phyloP scores from a whole-genome alignment of 2,888 invertebrate species.

The Hypena proboscidalis region DNA sequence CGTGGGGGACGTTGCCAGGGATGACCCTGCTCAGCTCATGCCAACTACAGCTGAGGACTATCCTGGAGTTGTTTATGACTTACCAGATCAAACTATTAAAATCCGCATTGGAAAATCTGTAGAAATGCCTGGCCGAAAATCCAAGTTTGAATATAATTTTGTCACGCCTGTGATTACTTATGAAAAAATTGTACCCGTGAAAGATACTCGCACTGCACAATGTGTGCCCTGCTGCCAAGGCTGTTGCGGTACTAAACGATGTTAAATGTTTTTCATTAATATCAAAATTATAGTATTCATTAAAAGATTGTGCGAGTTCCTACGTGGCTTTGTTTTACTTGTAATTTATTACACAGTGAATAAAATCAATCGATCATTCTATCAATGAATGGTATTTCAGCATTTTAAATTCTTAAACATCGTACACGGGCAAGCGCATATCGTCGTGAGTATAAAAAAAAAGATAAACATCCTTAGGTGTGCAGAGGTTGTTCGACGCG shows the following conservation, averaged over 20 bases:
- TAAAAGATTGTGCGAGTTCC: slow-evolving; percentile 33
- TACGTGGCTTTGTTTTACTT: slow-evolving; percentile 19
- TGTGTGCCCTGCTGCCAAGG: slow-evolving; percentile 56
- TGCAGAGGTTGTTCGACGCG: no score
- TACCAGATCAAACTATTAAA: slow-evolving; percentile 71
- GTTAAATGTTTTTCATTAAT: slow-evolving; percentile 16
- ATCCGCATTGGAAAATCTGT: slow-evolving; percentile 69
- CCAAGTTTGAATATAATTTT: slow-evolving; percentile 76
- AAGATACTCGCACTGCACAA: slow-evolving; percentile 70
- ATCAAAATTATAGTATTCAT: slow-evolving; percentile 18
- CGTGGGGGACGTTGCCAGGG: slow-evolving; percentile 70
- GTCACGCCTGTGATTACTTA: slow-evolving; percentile 63
- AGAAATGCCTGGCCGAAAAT: slow-evolving; percentile 73
- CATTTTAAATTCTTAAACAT: no score
- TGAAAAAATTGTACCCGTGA: slow-evolving; percentile 61
- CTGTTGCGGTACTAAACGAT: slow-evolving; percentile 51
- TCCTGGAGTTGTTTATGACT: slow-evolving; percentile 71
- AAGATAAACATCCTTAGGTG: no score
- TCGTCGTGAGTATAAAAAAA: no score
- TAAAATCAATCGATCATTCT: no score
- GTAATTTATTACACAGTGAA: no score
- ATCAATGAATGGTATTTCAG: no score
- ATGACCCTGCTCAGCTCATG: slow-evolving; percentile 68
- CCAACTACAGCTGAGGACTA: slow-evolving; percentile 61
- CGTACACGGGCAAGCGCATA: no score